phyloP scores from a whole-genome alignment of 2,888 invertebrate species.

The Cacoxenus indagator region DNA sequence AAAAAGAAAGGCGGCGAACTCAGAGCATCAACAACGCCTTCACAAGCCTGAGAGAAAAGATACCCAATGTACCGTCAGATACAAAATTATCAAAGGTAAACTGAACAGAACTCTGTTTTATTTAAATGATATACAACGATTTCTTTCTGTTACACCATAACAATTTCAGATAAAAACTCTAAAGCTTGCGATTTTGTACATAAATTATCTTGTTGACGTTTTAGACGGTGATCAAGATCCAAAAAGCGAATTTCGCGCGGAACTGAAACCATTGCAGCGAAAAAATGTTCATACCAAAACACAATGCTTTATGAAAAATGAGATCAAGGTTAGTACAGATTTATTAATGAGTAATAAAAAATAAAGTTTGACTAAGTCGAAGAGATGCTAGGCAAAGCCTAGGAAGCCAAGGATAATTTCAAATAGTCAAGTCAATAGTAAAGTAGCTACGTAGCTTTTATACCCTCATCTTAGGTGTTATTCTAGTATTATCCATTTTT shows the following conservation, averaged over 20 bases:
- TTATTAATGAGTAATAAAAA: no score
- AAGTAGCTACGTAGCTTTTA: no score
- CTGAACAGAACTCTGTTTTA: slow-evolving; percentile 11
- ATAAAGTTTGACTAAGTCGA: no score
- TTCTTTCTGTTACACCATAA: background rate
- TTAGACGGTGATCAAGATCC: slow-evolving; percentile 88
- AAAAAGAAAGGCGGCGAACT: slow-evolving; percentile 92
- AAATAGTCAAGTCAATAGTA: no score
- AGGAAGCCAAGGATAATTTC: no score
- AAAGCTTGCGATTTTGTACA: slow-evolving; percentile 91
- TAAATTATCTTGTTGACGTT: slow-evolving; percentile 91
- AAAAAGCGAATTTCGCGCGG: slow-evolving; percentile 88
- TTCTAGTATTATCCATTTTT: no score
- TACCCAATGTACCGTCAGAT: slow-evolving; percentile 96
- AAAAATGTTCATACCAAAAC: slow-evolving; percentile 65
- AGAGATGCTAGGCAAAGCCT: no score
- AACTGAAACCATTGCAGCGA: slow-evolving; percentile 76
- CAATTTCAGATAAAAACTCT: slow-evolving; percentile 89
- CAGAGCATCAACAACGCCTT: slow-evolving; percentile 97
- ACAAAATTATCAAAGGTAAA: slow-evolving; percentile 93
- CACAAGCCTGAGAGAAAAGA: slow-evolving; percentile 90
- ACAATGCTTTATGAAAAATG: slow-evolving; percentile 54
- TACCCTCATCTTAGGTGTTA: no score
- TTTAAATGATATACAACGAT: no score
- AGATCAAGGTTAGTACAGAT: slow-evolving; percentile 67